Percentiles rank a stretch among this genome's conserved stretches.
phyloP scores from a whole-genome alignment of 2,888 invertebrate species.

The Cheilosia soror region DNA sequence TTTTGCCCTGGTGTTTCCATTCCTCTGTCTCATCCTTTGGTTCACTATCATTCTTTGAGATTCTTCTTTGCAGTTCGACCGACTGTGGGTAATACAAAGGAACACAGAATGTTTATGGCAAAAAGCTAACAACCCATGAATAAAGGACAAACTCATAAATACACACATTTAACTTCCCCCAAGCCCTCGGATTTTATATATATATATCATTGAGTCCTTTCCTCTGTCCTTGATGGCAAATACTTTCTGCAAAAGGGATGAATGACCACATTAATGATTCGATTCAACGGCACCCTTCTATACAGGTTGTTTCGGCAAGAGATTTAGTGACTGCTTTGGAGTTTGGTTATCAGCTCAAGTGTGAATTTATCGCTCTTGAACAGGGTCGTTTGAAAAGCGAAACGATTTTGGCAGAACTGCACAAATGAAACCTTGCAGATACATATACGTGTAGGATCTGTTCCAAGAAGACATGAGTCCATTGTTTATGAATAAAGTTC shows the following conservation, averaged over 20 bases:
- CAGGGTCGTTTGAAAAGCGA: not conserved
- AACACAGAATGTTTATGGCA: slow-evolving; percentile 47
- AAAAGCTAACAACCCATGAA: slow-evolving; percentile 70
- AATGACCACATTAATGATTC: slow-evolving; percentile 72
- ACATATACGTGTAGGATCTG: too few species aligned
- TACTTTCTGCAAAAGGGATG: slow-evolving; percentile 55
- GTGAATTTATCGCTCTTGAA: slow-evolving; percentile 29
- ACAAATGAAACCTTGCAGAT: too few species aligned
- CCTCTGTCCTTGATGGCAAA: slow-evolving; percentile 65
- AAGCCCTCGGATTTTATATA: not conserved
- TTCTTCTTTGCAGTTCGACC: slow-evolving; percentile 40
- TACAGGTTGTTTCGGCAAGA: not conserved
- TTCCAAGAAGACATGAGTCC: too few species aligned
- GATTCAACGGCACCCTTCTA: slow-evolving; percentile 33
- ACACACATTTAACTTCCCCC: slow-evolving; percentile 36
- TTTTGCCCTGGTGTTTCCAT: not conserved
- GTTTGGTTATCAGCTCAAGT: slow-evolving; percentile 38
- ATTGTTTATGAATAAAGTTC: too few species aligned
- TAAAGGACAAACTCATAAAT: slow-evolving; percentile 65
- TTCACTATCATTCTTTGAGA: slow-evolving; percentile 26
- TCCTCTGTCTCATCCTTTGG: slow-evolving; percentile 15
- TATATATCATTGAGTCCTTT: slow-evolving; percentile 21
- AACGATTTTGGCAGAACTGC: not conserved
- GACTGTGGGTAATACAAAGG: slow-evolving; percentile 38
- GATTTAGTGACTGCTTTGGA: slow-evolving; percentile 1